Evolutionary conservation across 2,797 vertebrate species (phyloP), one percentile per base, ranked within the genome.

Genomic region (Lithobates pipiens): DNA sequence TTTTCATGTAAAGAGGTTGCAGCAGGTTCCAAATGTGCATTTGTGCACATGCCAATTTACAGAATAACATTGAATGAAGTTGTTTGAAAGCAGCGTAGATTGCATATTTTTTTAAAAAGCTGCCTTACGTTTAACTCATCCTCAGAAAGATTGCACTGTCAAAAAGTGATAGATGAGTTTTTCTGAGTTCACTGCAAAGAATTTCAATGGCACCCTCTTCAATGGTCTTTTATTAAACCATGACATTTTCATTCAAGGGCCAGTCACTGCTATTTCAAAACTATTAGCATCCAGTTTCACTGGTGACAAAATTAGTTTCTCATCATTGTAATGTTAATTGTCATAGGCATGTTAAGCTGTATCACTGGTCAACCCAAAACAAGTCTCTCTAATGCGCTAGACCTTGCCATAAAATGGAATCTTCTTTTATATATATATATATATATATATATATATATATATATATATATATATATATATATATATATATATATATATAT

Each of bases 201-300:
- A 89, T 89, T 90, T 90, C 88, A 90, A 91, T 77, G 88, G 82
- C 88, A 89, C 27, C 82, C 84, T 86, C 89, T 90, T 81, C 85
- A 87, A 89, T 85, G 69, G 80, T 67, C 89, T 89, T 89, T 90
- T 90, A 90, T 92, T 92, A 92, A 92, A 91, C 86, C 86, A 77
- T 0, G 11, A 89, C 85, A 88, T 84, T 89, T 86, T 90, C 85
- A 91, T 91, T 92, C 88, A 88, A 87, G 89, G 80, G 87, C 78
- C 83, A 82, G 27, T 89, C 88, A 89, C 42, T 80, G 82, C 61
- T 85, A 88, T 89, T 65, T 91, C 90, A 90, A 90, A 89, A 90
- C 85, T 18, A 87, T 90, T 91, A 91, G 89, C 89, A 89, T 90
- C 90, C 85, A 90, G 82, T 88, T 87, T 82, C 88, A 88, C 67